Conservation (phyloP, 1,140 invertebrate species). For the Gonatopus flavifemur region DNA sequence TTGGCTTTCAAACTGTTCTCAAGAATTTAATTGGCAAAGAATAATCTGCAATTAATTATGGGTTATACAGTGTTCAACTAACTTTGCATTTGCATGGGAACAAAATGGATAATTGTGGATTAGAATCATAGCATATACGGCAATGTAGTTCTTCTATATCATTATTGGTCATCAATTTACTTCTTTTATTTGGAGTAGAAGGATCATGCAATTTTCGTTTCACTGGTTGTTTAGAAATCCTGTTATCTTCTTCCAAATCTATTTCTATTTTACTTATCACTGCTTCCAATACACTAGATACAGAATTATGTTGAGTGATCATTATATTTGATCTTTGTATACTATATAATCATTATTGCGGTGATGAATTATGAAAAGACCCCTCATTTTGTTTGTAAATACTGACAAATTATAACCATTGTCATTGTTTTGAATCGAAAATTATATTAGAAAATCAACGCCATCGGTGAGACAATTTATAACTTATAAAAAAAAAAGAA, state of each 20-base stretch:
- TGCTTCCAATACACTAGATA: conserved; percentile 23
- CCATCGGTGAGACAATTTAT: no score
- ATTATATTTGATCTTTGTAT: no score
- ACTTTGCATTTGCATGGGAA: conserved; percentile 48
- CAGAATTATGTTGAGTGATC: conserved; percentile 12
- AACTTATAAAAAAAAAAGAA: no score
- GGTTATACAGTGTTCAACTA: no score
- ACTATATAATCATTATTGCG: not conserved
- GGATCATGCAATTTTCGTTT: conserved; percentile 9
- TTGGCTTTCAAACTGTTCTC: no score
- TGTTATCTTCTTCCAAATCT: conserved; percentile 10
- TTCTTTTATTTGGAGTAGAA: conserved; percentile 6
- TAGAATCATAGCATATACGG: conserved; percentile 45
- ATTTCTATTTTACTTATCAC: conserved; percentile 33
- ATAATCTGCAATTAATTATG: no score
- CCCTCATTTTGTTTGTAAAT: no score
- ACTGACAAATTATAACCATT: no score
- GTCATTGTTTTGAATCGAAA: no score
- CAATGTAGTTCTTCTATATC: conserved; percentile 31
- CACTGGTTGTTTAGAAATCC: not conserved
- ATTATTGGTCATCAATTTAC: conserved; percentile 14
- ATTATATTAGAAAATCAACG: no score
- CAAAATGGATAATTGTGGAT: conserved; percentile 26
- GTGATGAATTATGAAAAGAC: no score
- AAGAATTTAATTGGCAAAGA: no score